These are phyloP conservation scores for Simalia tracyae DNA, from an alignment of 2,797 vertebrate species.

Conservation along the genomic window DNA sequence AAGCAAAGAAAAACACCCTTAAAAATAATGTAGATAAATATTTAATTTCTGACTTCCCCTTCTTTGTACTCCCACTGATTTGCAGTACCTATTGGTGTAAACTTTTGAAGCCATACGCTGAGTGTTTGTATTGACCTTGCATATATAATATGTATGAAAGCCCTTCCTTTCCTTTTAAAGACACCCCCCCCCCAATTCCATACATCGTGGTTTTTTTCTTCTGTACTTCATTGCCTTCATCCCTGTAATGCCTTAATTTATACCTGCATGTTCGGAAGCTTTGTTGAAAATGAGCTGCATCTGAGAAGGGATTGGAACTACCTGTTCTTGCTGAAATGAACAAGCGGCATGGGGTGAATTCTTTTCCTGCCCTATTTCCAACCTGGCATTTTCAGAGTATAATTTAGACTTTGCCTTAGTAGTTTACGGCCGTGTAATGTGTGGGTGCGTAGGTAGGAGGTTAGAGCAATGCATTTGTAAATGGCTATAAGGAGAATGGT, in stretches of 20 bases:
- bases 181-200: slow-evolving; percentile 11
- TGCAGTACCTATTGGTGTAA: no score
- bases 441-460: slow-evolving; percentile 70
- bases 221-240: slow-evolving; percentile 49
- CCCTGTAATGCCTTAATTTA: slow-evolving; percentile 69
- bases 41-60: no score
- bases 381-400: slow-evolving; percentile 68
- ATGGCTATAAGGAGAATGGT: slow-evolving; percentile 66
- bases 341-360: slow-evolving; percentile 68
- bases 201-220: slow-evolving; percentile 40
- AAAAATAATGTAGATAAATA: no score
- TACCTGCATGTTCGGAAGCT: slow-evolving; percentile 64
- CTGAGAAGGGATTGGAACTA: slow-evolving; percentile 58
- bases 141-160: background rate
- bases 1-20: no score
- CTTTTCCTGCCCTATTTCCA: slow-evolving; percentile 62
- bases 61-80: no score
- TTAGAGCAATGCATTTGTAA: slow-evolving; percentile 65
- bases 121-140: background rate
- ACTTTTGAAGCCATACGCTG: no score
- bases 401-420: slow-evolving; percentile 69
- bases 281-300: slow-evolving; percentile 71
- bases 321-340: slow-evolving; percentile 68
- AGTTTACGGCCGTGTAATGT: slow-evolving; percentile 69
- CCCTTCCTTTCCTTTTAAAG: slow-evolving; percentile 12